phyloP scores from a whole-genome alignment of 2,113 vertebrate genomes.

The Alligator sinensis region DNA sequence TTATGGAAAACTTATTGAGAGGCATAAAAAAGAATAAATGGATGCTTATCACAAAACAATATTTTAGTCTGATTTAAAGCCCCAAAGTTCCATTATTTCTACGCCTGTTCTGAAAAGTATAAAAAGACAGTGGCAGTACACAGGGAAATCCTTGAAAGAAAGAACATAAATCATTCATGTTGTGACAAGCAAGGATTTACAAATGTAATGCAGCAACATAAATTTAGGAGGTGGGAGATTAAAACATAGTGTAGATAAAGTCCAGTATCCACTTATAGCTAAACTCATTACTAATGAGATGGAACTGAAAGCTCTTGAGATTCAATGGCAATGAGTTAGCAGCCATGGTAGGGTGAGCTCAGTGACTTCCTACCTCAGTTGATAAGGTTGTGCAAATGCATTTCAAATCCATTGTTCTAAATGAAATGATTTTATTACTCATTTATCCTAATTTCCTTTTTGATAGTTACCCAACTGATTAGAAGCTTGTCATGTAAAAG shows the following conservation, averaged over 20 bases:
- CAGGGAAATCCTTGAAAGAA: conserved; percentile 35
- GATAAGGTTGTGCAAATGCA: background rate
- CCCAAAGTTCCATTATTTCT: conserved; percentile 7
- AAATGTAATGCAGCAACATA: background rate
- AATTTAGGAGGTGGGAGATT: conserved; percentile 49
- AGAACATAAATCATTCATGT: conserved; percentile 21
- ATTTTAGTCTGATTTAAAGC: conserved; percentile 48
- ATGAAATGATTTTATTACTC: conserved; percentile 3
- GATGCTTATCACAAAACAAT: conserved; percentile 7
- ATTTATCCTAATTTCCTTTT: conserved; percentile 3
- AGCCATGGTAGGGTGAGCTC: background rate
- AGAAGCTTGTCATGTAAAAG: background rate
- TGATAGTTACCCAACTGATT: background rate
- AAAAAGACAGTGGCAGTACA: background rate
- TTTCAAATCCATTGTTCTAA: background rate
- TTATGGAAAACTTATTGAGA: conserved; percentile 26
- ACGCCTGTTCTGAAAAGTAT: conserved; percentile 8
- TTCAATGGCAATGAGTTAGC: background rate
- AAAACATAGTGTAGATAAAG: conserved; percentile 7
- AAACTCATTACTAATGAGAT: background rate
- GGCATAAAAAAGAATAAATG: conserved; percentile 7
- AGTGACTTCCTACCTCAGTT: background rate
- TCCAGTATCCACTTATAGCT: background rate
- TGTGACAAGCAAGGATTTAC: conserved; percentile 31
- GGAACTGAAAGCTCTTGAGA: background rate